Evolutionary conservation across 23 tunicate species (phyloP), one percentile per base, ranked within the genome.

Genomic region (Diplosoma virens): DNA sequence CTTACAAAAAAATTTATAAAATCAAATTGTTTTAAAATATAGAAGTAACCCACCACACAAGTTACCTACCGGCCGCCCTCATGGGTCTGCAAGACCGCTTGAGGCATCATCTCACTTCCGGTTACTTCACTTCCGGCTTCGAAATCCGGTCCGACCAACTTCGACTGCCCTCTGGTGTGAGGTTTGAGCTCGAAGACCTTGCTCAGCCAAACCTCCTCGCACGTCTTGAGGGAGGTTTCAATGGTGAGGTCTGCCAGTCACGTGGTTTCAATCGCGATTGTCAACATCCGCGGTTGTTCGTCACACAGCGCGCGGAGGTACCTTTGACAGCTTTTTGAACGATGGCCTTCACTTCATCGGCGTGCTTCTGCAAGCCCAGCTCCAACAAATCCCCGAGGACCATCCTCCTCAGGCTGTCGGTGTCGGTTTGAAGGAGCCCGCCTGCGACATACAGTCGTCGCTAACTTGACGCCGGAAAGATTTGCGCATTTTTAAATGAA

Each of bases 251-350:
- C 97, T 92, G 80, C 17, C 66, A 54, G 25, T 20, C 18, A 28
- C 71, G 20, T 6, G 11, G 6, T 25, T 7, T n/a, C n/a, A n/a
- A n/a, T n/a, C n/a, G n/a, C n/a, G n/a, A n/a, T n/a, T n/a, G n/a
- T 56, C 24, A 56, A 11, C 63, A 56, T 11, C 63, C n/a, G n/a
- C n/a, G n/a, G n/a, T n/a, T n/a, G n/a, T n/a, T n/a, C n/a, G n/a
- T n/a, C n/a, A n/a, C n/a, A n/a, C n/a, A n/a, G n/a, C n/a, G n/a
- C n/a, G 11, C 52, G 16, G 11, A 29, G 25, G 37, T 1, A 90
- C 97, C 97, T 84, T 90, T 90, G 22, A 90, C 88, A 34, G 97
- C 97, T 41, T 90, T 52, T 58, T 90, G 97, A n/a, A 90, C 97
- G 32, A 90, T 90, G 18, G 90, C 80, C 45, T 84, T 90, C 54